Percentiles rank a stretch among this genome's conserved stretches.
phyloP scores from a whole-genome alignment of 2,797 vertebrate species.

The Serranus cabrilla region DNA sequence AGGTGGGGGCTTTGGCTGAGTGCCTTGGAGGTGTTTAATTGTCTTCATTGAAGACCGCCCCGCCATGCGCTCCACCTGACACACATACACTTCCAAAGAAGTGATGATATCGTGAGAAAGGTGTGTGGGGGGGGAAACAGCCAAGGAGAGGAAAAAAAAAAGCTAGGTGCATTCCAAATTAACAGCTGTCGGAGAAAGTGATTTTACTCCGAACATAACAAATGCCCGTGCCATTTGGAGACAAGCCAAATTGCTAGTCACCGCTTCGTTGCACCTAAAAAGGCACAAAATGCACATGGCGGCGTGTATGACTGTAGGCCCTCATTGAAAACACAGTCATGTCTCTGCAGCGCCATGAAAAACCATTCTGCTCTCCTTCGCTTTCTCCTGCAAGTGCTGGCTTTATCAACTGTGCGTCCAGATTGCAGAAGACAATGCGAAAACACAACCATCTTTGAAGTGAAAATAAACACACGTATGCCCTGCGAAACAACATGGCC shows the following conservation, averaged over 20 bases:
- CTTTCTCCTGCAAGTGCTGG: constrained; percentile 8
- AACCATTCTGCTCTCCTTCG: constrained; percentile 35
- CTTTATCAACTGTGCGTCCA: constrained; percentile 33
- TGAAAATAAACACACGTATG: background rate
- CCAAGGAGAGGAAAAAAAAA: background rate
- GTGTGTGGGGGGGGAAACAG: background rate
- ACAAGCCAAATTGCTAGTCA: constrained; percentile 61
- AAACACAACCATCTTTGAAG: constrained; percentile 27
- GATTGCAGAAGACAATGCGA: constrained; percentile 17
- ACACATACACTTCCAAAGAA: constrained; percentile 20
- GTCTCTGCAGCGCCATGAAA: constrained; percentile 49
- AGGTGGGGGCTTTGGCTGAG: constrained; percentile 59
- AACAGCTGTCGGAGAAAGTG: constrained; percentile 58
- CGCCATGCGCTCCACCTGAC: constrained; percentile 52
- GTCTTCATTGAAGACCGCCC: constrained; percentile 72
- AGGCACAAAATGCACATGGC: constrained; percentile 51
- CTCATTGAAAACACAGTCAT: constrained; percentile 72
- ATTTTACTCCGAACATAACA: constrained; percentile 55
- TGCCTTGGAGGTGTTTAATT: constrained; percentile 82
- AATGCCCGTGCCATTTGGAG: constrained; percentile 61
- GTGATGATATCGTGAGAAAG: constrained; percentile 27
- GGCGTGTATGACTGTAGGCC: constrained; percentile 51
- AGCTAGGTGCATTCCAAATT: constrained; percentile 36
- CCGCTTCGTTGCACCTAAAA: constrained; percentile 67
- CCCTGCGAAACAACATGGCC: constrained; percentile 35